Conservation (phyloP, 2,888 invertebrate species). For the Mythimna vitellina region DNA sequence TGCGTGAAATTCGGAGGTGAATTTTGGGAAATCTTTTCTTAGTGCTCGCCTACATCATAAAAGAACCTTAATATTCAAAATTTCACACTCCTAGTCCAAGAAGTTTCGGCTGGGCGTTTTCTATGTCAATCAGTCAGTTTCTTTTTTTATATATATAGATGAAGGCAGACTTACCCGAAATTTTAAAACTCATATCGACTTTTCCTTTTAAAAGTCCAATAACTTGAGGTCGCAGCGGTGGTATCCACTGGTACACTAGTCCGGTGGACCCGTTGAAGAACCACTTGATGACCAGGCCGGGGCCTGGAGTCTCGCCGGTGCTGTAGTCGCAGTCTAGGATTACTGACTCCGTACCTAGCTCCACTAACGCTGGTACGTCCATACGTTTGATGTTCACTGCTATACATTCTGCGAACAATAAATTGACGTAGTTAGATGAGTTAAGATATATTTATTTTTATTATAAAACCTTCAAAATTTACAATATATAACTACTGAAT, state of each 20-base stretch:
- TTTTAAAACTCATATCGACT: conserved; percentile 83
- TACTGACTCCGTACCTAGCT: conserved; percentile 80
- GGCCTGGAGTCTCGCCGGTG: conserved; percentile 69
- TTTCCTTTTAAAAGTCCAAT: conserved; percentile 87
- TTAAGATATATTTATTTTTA: too few species aligned
- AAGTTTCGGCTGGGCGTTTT: too few species aligned
- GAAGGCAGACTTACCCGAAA: conserved; percentile 79
- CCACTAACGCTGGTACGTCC: conserved; percentile 83
- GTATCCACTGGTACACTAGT: conserved; percentile 88
- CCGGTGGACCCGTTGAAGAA: conserved; percentile 87
- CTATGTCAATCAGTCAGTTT: too few species aligned
- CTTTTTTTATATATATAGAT: neutral
- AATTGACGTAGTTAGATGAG: neutral
- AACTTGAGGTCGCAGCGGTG: conserved; percentile 84
- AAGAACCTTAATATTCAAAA: too few species aligned
- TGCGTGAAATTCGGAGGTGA: too few species aligned
- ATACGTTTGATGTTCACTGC: conserved; percentile 86
- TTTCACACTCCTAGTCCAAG: too few species aligned
- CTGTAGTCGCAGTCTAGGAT: conserved; percentile 82
- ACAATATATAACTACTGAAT: too few species aligned
- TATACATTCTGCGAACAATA: conserved; percentile 80
- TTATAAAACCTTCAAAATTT: too few species aligned
- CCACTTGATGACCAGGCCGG: conserved; percentile 87
- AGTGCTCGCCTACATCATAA: too few species aligned
- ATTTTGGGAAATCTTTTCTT: too few species aligned